Conservation (phyloP, 1,140 invertebrate species). For the Euborellia annulipes region DNA sequence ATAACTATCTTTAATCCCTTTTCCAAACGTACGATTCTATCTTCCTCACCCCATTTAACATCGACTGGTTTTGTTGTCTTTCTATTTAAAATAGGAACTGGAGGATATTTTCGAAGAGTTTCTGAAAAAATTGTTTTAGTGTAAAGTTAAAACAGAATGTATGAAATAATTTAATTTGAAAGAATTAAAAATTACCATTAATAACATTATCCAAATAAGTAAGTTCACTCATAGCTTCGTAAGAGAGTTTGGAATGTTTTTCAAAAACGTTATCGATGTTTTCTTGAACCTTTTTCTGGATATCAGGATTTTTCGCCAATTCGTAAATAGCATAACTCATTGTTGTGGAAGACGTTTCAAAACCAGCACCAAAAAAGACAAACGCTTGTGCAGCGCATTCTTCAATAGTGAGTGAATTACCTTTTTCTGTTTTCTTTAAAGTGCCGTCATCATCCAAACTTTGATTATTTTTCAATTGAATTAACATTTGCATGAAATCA, state of each 20-base stretch:
- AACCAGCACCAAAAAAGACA: slow-evolving; percentile 33
- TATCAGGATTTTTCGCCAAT: slow-evolving; percentile 13
- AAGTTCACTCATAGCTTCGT: neutral
- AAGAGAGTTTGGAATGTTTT: neutral
- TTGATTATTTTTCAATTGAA: no score
- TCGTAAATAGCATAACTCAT: slow-evolving; percentile 17
- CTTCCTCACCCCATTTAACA: slow-evolving; percentile 26
- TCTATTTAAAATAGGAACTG: slow-evolving; percentile 36
- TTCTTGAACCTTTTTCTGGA: slow-evolving; percentile 11
- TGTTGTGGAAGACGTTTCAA: slow-evolving; percentile 25
- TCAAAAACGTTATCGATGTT: neutral
- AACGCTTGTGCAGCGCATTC: slow-evolving; percentile 31
- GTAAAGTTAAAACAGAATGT: slow-evolving; percentile 5
- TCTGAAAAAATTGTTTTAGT: slow-evolving; percentile 27
- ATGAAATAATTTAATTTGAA: slow-evolving; percentile 13
- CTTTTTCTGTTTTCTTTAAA: slow-evolving; percentile 16
- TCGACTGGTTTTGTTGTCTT: slow-evolving; percentile 35
- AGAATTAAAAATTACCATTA: neutral
- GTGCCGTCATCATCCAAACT: no score
- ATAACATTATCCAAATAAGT: neutral
- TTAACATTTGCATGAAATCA: no score
- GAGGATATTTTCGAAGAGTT: slow-evolving; percentile 46
- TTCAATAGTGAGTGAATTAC: slow-evolving; percentile 17
- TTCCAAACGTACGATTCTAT: slow-evolving; percentile 35
- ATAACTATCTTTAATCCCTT: slow-evolving; percentile 42